Conservation (phyloP, 1,140 invertebrate genomes). For the Teleopsis dalmanni region DNA sequence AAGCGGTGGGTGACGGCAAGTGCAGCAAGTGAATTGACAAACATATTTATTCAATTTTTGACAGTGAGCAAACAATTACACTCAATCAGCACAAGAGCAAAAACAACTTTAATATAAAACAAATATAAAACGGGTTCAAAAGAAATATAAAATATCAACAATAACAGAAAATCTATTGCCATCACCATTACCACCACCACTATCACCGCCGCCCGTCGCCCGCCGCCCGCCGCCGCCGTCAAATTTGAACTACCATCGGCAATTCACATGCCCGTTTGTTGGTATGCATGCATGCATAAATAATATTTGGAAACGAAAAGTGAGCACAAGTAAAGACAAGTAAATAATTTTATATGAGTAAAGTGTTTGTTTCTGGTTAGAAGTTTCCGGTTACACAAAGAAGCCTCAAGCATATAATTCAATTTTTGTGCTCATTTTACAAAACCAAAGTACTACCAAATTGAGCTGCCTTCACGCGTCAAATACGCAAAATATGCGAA, state of each 20-base stretch:
- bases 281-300: neutral
- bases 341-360: constrained; percentile 7
- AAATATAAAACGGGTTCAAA: constrained; percentile 41
- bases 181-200: no score
- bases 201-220: neutral
- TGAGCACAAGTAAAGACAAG: constrained; percentile 1
- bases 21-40: constrained; percentile 40
- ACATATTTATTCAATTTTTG: constrained; percentile 45
- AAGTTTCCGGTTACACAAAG: constrained; percentile 14
- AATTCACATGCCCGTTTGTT: neutral
- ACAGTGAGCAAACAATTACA: constrained; percentile 30
- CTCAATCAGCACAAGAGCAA: constrained; percentile 16
- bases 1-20: no score
- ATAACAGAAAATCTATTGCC: no score
- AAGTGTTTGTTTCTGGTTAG: constrained; percentile 17
- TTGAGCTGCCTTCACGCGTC: neutral
- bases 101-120: no score
- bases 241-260: neutral
- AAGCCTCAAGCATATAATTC: constrained; percentile 41
- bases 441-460: constrained; percentile 3
- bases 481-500: neutral
- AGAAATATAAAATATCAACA: no score
- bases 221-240: neutral
- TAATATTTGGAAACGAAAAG: neutral
- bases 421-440: constrained; percentile 44